Evolutionary conservation across 2,113 vertebrate genomes (phyloP).

Genomic region (Sorex fumeus): DNA sequence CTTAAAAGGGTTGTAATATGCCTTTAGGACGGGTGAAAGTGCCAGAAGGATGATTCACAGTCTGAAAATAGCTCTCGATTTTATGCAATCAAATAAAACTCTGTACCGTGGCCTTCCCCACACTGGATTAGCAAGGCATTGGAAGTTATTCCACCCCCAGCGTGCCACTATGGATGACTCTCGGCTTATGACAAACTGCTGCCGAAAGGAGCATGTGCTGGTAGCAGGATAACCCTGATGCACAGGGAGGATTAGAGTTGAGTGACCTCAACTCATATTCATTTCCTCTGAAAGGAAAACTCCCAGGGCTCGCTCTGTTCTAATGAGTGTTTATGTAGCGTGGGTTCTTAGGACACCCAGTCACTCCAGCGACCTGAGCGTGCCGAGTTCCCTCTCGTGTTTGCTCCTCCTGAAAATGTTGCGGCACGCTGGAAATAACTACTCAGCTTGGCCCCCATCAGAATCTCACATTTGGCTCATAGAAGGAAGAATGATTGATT

Average conservation of each 20-base stretch:
- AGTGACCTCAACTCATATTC: constrained; percentile 76
- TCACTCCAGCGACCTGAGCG: background rate
- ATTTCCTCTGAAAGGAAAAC: constrained; percentile 71
- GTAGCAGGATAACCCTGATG: constrained; percentile 66
- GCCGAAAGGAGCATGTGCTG: constrained; percentile 68
- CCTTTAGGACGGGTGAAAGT: constrained; percentile 75
- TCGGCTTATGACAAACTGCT: constrained; percentile 82
- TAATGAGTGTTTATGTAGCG: background rate
- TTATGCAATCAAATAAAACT: constrained; percentile 87
- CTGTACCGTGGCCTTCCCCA: constrained; percentile 85
- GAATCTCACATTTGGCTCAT: background rate
- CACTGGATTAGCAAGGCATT: constrained; percentile 82
- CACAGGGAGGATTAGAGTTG: constrained; percentile 68
- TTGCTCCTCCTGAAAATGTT: background rate
- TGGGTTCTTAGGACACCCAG: background rate
- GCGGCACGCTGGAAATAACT: background rate
- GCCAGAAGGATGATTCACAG: constrained; percentile 86
- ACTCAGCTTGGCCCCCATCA: background rate
- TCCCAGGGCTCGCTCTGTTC: constrained; percentile 46
- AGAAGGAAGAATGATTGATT: background rate
- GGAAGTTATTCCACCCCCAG: constrained; percentile 86
- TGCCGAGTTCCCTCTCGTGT: background rate
- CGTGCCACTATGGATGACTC: constrained; percentile 84
- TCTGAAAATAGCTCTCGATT: constrained; percentile 86
- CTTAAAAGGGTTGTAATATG: constrained; percentile 77